phyloP scores from a whole-genome alignment of 2,888 invertebrate genomes.

The Allolobophora icterica region DNA sequence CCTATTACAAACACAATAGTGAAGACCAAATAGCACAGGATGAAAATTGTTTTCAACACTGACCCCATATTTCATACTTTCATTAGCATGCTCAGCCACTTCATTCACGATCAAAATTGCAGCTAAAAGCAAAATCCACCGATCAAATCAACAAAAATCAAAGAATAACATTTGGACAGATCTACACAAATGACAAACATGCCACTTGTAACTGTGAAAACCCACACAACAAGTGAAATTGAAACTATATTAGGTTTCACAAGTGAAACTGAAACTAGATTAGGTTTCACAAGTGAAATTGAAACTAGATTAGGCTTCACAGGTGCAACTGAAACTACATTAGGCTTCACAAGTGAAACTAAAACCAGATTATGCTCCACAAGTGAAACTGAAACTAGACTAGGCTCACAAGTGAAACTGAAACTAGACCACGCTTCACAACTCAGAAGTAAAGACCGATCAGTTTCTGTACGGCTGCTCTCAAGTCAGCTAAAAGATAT shows the following conservation, averaged over 20 bases:
- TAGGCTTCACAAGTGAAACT: background rate
- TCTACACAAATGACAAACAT: background rate
- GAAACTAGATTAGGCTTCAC: no score
- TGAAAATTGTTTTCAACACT: constrained; percentile 51
- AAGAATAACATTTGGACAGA: background rate
- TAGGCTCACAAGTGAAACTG: background rate
- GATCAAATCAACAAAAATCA: background rate
- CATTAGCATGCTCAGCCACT: constrained; percentile 71
- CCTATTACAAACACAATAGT: background rate
- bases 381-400: background rate
- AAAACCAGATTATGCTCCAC: no score
- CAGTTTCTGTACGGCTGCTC: background rate
- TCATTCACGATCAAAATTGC: constrained; percentile 70
- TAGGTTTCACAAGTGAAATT: no score
- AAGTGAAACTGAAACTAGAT: no score
- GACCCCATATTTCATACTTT: constrained; percentile 70
- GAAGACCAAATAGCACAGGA: no score
- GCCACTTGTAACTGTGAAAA: background rate
- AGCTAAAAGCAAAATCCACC: constrained; percentile 57
- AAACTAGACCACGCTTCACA: no score
- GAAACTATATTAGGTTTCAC: no score
- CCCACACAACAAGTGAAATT: background rate
- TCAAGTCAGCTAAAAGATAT: background rate
- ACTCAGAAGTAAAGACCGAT: background rate
- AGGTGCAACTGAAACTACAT: no score